Conservation (phyloP, 2,888 invertebrate species). For the Conus canariensis region DNA sequence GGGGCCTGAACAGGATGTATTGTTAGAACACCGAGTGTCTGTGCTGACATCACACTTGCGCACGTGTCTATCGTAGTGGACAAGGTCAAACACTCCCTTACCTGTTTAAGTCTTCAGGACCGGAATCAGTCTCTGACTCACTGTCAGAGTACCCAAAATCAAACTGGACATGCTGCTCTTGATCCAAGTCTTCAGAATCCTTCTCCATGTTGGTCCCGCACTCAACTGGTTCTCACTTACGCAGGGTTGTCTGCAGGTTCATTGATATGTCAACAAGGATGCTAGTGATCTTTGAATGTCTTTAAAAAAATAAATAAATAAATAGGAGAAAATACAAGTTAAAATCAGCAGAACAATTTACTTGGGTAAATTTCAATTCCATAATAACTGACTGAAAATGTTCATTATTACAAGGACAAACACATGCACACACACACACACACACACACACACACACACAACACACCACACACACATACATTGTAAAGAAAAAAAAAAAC, state of each 20-base stretch:
- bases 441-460: not conserved
- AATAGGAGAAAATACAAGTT: too few species aligned
- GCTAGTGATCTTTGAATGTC: not conserved
- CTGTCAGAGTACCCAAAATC: conserved; percentile 42
- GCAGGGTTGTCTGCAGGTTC: too few species aligned
- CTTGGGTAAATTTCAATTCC: not conserved
- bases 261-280: too few species aligned
- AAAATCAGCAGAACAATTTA: too few species aligned
- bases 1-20: too few species aligned
- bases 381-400: not conserved
- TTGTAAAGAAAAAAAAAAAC: too few species aligned
- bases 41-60: too few species aligned
- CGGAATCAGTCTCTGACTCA: conserved; percentile 37
- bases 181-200: not conserved
- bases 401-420: not conserved
- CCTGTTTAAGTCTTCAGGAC: not conserved
- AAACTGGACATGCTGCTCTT: not conserved
- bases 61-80: too few species aligned
- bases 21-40: too few species aligned
- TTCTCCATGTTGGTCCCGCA: not conserved
- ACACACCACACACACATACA: not conserved
- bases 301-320: not conserved
- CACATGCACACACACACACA: not conserved
- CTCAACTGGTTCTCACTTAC: not conserved
- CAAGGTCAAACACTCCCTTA: too few species aligned